Evolutionary conservation across 2,888 invertebrate species (phyloP), one percentile per base, ranked within the genome.

Genomic region (Andrena marginata): DNA sequence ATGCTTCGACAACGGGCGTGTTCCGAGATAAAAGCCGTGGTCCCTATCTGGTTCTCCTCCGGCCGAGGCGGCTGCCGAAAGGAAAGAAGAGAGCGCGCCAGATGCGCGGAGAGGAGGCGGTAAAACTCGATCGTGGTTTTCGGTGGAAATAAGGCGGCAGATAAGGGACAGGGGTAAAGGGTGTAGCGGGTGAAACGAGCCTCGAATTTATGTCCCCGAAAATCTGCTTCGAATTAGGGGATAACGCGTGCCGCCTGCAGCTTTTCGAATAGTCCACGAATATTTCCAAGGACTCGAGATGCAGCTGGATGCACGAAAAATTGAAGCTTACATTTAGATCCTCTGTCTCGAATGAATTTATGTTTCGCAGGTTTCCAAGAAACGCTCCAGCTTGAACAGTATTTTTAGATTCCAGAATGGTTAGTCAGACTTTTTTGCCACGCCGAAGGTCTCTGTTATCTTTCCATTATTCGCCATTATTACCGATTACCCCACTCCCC

Each of bases 161-260:
- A 72, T 74, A 68, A 74, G 72, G 70, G 54, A 49, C 26, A 31
- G 33, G 48, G 10, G 35, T 23, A 49, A 23, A 33, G 48, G 31
- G 35, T 54, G 23, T 33, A 29, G n/a, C 65, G 60, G 59, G 31
- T 56, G 71, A 16, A 42, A 80, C 63, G 60, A 51, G 63, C 49
- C 56, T 23, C 60, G 60, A 77, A 85, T 79, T 79, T 78, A 79
- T 83, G 51, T 33, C 59, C 26, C 29, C 6, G 54, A 64, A 74
- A 77, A 73, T 89, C 88, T 91, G 90, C 72, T 90, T 82, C 77
- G 85, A 85, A 87, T 91, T 87, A 90, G 72, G 20, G 75, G 83
- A 77, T 69, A 79, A 72, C 88, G 88, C 90, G 90, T 90, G 91
- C 86, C 87, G 79, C 59, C 75, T 60, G 26, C 33, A 6, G 42